Percentiles rank a stretch among this genome's conserved stretches.
Conservation (phyloP, 2,888 invertebrate genomes). For the Cheilosia urbana region DNA sequence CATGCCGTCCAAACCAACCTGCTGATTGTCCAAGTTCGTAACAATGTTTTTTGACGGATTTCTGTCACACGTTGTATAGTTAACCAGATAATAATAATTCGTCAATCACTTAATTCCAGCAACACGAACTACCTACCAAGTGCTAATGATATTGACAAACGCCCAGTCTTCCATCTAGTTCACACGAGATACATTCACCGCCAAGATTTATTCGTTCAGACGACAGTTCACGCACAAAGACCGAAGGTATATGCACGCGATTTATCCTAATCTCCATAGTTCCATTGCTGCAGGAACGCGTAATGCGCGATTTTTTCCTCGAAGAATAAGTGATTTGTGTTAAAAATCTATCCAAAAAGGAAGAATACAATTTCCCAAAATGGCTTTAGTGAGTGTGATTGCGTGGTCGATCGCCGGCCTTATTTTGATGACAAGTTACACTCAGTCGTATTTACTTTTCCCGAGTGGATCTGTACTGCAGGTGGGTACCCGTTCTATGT, state of each 20-base stretch:
- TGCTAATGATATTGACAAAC: conserved; percentile 35
- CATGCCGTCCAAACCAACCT: no score
- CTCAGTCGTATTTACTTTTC: conserved; percentile 48
- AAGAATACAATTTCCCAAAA: conserved; percentile 2
- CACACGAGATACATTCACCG: conserved; percentile 22
- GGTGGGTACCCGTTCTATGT: conserved; percentile 12
- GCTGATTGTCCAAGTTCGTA: no score
- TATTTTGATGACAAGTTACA: conserved; percentile 2
- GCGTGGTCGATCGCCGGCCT: background rate
- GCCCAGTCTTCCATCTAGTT: conserved; percentile 6
- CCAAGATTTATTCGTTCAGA: background rate
- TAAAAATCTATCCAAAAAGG: background rate
- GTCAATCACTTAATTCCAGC: background rate
- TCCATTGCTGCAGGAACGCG: background rate
- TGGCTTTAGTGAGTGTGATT: background rate
- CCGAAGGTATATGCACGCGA: conserved; percentile 21
- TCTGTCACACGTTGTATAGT: background rate
- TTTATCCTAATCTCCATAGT: background rate
- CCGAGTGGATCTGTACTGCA: conserved; percentile 54
- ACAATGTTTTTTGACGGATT: no score
- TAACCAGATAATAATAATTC: no score
- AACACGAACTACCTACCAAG: conserved; percentile 15
- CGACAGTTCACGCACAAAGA: conserved; percentile 38
- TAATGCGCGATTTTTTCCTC: background rate
- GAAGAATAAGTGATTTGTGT: background rate